phyloP scores from a whole-genome alignment of 1,140 invertebrate genomes.

The Myzus persicae region DNA sequence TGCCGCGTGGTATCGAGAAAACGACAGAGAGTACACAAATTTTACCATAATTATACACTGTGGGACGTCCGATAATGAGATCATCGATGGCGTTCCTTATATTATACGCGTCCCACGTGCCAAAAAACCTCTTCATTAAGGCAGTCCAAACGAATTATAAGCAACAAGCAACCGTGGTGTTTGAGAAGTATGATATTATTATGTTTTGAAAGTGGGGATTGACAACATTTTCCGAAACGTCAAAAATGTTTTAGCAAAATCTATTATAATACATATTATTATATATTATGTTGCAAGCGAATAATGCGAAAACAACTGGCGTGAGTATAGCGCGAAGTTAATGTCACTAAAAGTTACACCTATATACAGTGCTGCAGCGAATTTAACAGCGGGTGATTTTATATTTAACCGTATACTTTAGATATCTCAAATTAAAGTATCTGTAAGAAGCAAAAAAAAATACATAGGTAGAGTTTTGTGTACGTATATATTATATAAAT shows the following conservation, averaged over 20 bases:
- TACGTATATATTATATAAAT: background rate
- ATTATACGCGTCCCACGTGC: slow-evolving; percentile 24
- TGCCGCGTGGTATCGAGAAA: background rate
- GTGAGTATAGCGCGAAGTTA: background rate
- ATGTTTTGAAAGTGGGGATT: background rate
- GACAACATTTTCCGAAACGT: background rate
- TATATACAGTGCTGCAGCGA: background rate
- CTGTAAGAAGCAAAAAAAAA: background rate
- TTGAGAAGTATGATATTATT: background rate
- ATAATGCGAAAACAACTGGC: background rate
- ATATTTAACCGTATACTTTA: background rate
- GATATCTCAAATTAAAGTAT: background rate
- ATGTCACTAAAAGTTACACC: background rate
- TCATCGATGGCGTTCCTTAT: slow-evolving; percentile 28
- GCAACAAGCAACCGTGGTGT: background rate
- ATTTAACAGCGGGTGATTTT: background rate
- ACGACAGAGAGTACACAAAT: background rate
- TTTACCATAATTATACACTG: slow-evolving; percentile 9
- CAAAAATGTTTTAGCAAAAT: background rate
- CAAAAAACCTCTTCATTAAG: slow-evolving; percentile 52
- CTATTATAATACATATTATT: background rate
- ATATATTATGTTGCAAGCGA: background rate
- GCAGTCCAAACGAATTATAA: background rate
- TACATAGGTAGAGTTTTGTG: background rate
- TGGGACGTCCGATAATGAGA: slow-evolving; percentile 33